Conservation (phyloP, 2,797 vertebrate genomes). For the Tangara arthus region DNA sequence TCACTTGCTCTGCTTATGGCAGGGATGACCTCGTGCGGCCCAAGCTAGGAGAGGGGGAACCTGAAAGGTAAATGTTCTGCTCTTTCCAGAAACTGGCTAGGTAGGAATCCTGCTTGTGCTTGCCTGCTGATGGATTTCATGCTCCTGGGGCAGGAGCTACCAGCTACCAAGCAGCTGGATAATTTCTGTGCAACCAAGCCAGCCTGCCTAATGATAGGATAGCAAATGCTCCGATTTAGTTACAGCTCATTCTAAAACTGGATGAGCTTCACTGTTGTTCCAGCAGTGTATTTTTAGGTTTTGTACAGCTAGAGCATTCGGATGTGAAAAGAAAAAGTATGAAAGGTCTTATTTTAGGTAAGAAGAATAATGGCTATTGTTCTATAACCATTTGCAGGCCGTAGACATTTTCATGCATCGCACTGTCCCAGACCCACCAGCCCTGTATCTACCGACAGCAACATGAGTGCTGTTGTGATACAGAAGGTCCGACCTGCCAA, state of each 20-base stretch:
- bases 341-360: neutral
- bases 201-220: neutral
- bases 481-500: slow-evolving; percentile 92
- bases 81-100: neutral
- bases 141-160: neutral
- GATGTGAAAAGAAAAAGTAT: neutral
- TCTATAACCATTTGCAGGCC: slow-evolving; percentile 75
- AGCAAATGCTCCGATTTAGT: neutral
- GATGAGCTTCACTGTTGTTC: neutral
- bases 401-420: slow-evolving; percentile 90
- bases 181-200: neutral
- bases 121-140: neutral
- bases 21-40: rapidly evolving
- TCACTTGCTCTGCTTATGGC: neutral
- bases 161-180: neutral
- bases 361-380: neutral
- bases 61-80: neutral
- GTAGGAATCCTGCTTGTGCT: neutral
- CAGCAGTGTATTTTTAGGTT: neutral
- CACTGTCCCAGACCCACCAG: slow-evolving; percentile 90
- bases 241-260: neutral
- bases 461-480: slow-evolving; percentile 91
- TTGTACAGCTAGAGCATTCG: neutral
- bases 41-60: neutral
- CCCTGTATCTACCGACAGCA: slow-evolving; percentile 96